Evolutionary conservation across 1,140 invertebrate species (phyloP).

Genomic region (Sycophila sp.): DNA sequence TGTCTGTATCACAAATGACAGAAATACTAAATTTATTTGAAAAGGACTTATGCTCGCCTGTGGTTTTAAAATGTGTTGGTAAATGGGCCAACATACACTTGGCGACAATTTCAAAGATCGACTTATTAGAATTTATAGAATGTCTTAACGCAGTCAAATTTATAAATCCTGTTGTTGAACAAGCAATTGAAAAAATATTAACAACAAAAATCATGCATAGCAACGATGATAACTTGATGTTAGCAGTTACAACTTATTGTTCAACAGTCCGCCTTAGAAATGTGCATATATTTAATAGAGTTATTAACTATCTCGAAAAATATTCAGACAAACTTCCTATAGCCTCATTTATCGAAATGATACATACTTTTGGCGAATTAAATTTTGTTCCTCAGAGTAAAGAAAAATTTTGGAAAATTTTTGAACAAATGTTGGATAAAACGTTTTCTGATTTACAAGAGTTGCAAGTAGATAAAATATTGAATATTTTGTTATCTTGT

Average conservation of each 20-base stretch:
- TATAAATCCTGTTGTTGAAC: conserved; percentile 59
- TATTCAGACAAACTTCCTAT: conserved; percentile 65
- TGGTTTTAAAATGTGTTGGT: conserved; percentile 65
- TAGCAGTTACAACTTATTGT: conserved; percentile 73
- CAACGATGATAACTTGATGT: conserved; percentile 69
- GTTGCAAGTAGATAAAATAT: conserved; percentile 69
- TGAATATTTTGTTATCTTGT: conserved; percentile 74
- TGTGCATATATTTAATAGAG: conserved; percentile 68
- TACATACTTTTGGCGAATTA: conserved; percentile 73
- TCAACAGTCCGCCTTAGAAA: conserved; percentile 70
- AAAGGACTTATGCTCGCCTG: conserved; percentile 58
- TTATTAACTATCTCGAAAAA: conserved; percentile 70
- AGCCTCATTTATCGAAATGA: conserved; percentile 69
- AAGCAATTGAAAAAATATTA: conserved; percentile 72
- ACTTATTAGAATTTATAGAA: conserved; percentile 70
- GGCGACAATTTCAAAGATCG: conserved; percentile 55
- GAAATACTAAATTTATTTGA: conserved; percentile 65
- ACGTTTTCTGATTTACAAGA: conserved; percentile 74
- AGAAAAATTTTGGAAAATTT: conserved; percentile 69
- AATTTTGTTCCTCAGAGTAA: conserved; percentile 69
- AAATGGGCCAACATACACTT: conserved; percentile 70
- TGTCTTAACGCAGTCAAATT: conserved; percentile 69
- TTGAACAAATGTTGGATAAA: conserved; percentile 69
- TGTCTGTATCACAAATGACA: conserved; percentile 67
- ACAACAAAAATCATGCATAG: conserved; percentile 64